Percentiles rank a stretch among this genome's conserved stretches.
phyloP scores from a whole-genome alignment of 2,888 invertebrate genomes.

The Bellardia pandia region DNA sequence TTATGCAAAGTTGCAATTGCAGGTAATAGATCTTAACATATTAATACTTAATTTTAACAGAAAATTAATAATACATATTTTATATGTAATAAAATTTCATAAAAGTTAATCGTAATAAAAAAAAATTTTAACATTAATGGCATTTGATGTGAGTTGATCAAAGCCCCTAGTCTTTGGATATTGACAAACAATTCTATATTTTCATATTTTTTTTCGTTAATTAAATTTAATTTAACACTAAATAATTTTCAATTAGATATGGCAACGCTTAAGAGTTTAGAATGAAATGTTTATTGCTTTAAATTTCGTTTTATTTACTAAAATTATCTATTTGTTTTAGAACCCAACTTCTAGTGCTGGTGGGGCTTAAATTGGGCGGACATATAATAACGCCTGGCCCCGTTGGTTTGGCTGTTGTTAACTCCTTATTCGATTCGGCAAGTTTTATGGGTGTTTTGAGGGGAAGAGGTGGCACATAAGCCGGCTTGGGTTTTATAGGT shows the following conservation, averaged over 20 bases:
- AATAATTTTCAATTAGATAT: constrained; percentile 60
- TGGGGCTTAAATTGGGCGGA: constrained; percentile 79
- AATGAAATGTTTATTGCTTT: constrained; percentile 23
- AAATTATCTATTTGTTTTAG: constrained; percentile 84
- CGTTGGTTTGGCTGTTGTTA: neutral
- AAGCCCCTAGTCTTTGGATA: constrained; percentile 71
- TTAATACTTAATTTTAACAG: constrained; percentile 54
- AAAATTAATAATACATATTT: constrained; percentile 48
- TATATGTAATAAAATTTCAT: constrained; percentile 33
- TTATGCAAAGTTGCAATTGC: constrained; percentile 34
- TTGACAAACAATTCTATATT: constrained; percentile 52
- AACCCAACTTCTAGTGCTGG: constrained; percentile 83
- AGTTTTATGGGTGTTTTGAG: constrained; percentile 63
- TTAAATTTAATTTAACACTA: constrained; percentile 35
- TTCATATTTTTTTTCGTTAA: neutral
- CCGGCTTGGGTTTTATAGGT: constrained; percentile 78
- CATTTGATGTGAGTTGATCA: constrained; percentile 59
- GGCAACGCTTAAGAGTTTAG: constrained; percentile 58
- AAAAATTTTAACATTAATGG: constrained; percentile 59
- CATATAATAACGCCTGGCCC: constrained; percentile 77
- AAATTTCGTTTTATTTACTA: constrained; percentile 78
- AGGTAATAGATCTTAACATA: constrained; percentile 38
- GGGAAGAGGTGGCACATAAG: constrained; percentile 71
- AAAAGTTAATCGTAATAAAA: constrained; percentile 38
- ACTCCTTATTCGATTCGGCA: constrained; percentile 6